phyloP scores from a whole-genome alignment of 1,140 invertebrate species.

The Nephila pilipes region DNA sequence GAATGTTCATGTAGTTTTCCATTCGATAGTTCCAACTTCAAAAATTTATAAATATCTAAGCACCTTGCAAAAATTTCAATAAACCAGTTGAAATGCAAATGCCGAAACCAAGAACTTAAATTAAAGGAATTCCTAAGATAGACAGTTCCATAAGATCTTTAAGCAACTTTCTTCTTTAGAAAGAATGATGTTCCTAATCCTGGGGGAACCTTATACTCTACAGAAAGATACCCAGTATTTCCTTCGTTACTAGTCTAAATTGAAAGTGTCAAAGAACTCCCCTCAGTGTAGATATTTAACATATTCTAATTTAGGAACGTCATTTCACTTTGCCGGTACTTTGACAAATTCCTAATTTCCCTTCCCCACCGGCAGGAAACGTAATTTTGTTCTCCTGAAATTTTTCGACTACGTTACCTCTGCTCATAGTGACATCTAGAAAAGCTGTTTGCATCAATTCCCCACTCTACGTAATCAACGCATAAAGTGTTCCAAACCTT shows the following conservation, averaged over 20 bases:
- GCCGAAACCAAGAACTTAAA: background rate
- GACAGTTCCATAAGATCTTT: background rate
- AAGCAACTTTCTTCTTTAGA: background rate
- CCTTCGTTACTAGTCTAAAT: conserved; percentile 36
- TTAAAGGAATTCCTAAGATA: background rate
- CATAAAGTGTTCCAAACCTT: background rate
- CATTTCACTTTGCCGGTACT: conserved; percentile 49
- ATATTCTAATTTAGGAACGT: conserved; percentile 57
- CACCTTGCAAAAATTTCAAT: background rate
- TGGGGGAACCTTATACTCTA: background rate
- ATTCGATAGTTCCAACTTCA: too few species aligned
- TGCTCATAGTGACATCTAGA: background rate
- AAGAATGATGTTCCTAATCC: conserved; percentile 25
- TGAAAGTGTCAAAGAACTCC: conserved; percentile 64
- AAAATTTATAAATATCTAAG: too few species aligned
- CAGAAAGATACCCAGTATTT: background rate
- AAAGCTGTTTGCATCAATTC: background rate
- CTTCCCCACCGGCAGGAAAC: conserved; percentile 39
- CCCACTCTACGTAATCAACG: background rate
- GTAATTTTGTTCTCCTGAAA: conserved; percentile 38
- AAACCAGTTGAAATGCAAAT: background rate
- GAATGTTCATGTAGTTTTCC: too few species aligned
- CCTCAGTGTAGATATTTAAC: conserved; percentile 33
- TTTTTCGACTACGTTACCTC: background rate
- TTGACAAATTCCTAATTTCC: conserved; percentile 61